Evolutionary conservation across 2,888 invertebrate genomes (phyloP), one percentile per base, ranked within the genome.

Genomic region (Helleia helle): DNA sequence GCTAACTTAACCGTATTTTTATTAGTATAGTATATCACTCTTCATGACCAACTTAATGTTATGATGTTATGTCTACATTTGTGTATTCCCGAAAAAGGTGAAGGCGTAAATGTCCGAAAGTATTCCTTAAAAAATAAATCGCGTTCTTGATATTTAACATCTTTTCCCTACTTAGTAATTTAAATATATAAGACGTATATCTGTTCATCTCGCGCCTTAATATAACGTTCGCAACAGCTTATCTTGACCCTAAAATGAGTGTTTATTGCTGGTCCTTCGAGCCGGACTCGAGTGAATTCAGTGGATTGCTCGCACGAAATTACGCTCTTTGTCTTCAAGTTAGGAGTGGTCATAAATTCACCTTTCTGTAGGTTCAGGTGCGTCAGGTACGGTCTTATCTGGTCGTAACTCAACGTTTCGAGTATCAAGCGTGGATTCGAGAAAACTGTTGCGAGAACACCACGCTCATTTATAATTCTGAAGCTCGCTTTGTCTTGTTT

Each of bases 191-290:
- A 46, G 48, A 51, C 54, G 54, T 67, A 63, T 65, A 62, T 59
- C 60, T 59, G 58, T 74, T 75, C 62, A 68, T 56, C 63, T 72
- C 59, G 52, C 54, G 59, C 71, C 63, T 64, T 56, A 60, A 72
- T 77, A 73, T 62, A 71, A 77, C 65, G 53, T 55, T 47, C 57
- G 58, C 61, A 65, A 71, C 69, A 72, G 65, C 67, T 57, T 61
- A 59, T 65, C 71, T 67, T 79, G 72, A 72, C 62, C 58, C 60
- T 64, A 62, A 71, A 79, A 83, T 71, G 71, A 79, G 79, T 79
- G 79, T 81, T 81, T 83, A 83, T 80, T 65, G 70, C 70, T 66
- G 66, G n/a, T n/a, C 73, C 22, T 71, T 63, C 58, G 52, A 65
- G 62, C 58, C 62, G 65, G 70, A 74, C 65, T 65, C 55, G 51